Percentiles rank a stretch among this genome's conserved stretches.
Evolutionary conservation across 2,888 invertebrate species (phyloP).

Genomic region (Nyleta sp.): DNA sequence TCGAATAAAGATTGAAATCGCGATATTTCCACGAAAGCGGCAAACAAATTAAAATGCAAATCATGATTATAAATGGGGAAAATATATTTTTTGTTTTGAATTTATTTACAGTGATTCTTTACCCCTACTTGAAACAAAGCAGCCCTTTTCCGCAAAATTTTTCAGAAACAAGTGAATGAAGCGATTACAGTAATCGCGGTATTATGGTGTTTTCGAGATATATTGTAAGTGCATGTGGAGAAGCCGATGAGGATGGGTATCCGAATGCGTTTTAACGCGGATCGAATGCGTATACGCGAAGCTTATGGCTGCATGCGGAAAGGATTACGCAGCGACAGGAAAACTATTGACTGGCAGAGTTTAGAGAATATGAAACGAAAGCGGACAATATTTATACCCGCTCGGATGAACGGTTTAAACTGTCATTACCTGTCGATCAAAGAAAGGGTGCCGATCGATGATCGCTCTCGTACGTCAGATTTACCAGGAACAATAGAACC

Average conservation of each 20-base stretch:
- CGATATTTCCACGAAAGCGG: neutral
- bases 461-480: constrained; percentile 78
- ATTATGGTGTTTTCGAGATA: constrained; percentile 62
- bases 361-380: constrained; percentile 70
- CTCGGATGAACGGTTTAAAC: constrained; percentile 77
- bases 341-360: constrained; percentile 75
- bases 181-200: constrained; percentile 56
- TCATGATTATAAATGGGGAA: no score
- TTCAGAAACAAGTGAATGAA: constrained; percentile 57
- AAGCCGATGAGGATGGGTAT: constrained; percentile 64
- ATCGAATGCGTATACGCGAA: constrained; percentile 78
- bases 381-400: constrained; percentile 71
- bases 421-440: constrained; percentile 82
- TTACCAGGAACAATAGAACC: constrained; percentile 76
- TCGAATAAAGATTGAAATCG: neutral
- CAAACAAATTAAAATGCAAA: no score
- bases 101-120: neutral
- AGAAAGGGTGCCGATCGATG: constrained; percentile 80
- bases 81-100: neutral
- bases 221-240: constrained; percentile 61
- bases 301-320: constrained; percentile 80
- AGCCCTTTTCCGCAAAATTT: constrained; percentile 32
- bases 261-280: constrained; percentile 80
- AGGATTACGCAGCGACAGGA: constrained; percentile 75
- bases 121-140: constrained; percentile 21